Conservation (phyloP, 2,797 vertebrate genomes). For the Lutjanus campechanus region DNA sequence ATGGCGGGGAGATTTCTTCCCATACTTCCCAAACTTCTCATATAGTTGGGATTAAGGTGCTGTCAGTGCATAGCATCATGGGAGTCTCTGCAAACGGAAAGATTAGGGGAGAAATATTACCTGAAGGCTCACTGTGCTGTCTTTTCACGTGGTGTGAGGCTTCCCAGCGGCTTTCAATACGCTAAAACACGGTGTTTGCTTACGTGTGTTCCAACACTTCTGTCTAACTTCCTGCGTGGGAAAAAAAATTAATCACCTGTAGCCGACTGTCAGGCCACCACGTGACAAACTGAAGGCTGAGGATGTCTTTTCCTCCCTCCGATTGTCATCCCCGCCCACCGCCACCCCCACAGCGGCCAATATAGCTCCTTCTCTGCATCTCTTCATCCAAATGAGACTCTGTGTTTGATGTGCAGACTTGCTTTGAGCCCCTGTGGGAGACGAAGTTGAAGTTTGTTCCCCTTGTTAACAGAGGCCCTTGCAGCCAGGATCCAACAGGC, state of each 20-base stretch:
- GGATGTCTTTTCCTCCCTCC: not conserved
- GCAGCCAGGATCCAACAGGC: constrained; percentile 69
- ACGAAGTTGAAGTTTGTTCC: constrained; percentile 70
- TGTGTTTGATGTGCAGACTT: constrained; percentile 65
- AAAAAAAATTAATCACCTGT: constrained; percentile 37
- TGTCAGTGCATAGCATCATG: constrained; percentile 64
- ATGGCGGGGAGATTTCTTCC: constrained; percentile 35
- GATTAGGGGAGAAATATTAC: constrained; percentile 77
- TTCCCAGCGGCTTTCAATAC: constrained; percentile 24
- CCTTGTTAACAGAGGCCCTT: constrained; percentile 66
- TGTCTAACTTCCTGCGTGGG: constrained; percentile 2
- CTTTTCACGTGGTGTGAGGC: constrained; percentile 41
- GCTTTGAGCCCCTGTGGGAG: constrained; percentile 64
- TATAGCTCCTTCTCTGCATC: constrained; percentile 34
- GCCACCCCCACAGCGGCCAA: not conserved
- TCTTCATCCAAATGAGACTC: constrained; percentile 56
- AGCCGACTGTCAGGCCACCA: constrained; percentile 3
- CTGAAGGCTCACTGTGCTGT: constrained; percentile 72
- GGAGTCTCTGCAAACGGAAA: constrained; percentile 76
- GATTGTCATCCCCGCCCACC: constrained; percentile 3
- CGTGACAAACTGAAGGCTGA: not conserved
- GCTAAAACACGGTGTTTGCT: constrained; percentile 30
- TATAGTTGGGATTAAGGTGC: constrained; percentile 70
- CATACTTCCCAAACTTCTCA: constrained; percentile 66
- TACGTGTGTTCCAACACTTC: constrained; percentile 22